These are phyloP conservation scores for Cynoglossus semilaevis DNA, from an alignment of 2,113 vertebrate genomes.

Conservation along the genomic window DNA sequence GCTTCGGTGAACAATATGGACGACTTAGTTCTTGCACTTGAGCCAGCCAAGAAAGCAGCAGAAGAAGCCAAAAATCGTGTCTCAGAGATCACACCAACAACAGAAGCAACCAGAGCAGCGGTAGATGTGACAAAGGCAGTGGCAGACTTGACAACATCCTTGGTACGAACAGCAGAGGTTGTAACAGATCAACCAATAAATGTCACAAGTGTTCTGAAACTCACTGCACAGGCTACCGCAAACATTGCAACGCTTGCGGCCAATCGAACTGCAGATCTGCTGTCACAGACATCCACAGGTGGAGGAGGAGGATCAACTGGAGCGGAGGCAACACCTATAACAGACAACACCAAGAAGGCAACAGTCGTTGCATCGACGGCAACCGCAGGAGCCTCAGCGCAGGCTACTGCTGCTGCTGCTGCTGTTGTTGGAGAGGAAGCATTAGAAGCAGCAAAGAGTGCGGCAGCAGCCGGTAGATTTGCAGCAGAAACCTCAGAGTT, in stretches of 20 bases:
- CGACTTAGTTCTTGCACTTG: slow-evolving; percentile 1
- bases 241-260: slow-evolving; percentile 3
- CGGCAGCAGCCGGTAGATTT: not conserved
- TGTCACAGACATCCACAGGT: not conserved
- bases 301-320: not conserved
- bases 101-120: not conserved
- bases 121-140: not conserved
- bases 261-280: not conserved
- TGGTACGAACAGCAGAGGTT: not conserved
- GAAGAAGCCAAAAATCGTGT: not conserved
- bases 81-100: too few species aligned
- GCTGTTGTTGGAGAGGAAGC: not conserved
- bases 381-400: too few species aligned
- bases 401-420: not conserved
- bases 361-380: rapidly evolving
- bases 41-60: not conserved
- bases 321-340: not conserved
- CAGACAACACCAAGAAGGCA: not conserved
- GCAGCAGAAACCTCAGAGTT: not conserved
- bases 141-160: not conserved
- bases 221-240: not conserved
- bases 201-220: not conserved
- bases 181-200: not conserved
- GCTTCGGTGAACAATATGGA: not conserved
- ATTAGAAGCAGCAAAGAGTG: not conserved